Conservation (phyloP, 2,113 vertebrate species). For the Steatornis caripensis region DNA sequence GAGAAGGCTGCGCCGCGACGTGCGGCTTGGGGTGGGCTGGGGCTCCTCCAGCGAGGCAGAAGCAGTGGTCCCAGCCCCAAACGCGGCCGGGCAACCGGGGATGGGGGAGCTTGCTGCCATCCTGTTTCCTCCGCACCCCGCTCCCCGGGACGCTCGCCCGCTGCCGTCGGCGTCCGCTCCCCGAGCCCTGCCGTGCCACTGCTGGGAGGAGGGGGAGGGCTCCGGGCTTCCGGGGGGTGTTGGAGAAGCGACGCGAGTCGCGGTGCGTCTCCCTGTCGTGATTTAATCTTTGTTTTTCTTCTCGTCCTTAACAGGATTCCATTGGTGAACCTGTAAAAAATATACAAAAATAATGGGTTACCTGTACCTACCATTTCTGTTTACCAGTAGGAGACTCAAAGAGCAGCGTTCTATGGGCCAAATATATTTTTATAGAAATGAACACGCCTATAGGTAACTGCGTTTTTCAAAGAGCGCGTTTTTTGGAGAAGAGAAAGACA, state of each 20-base stretch:
- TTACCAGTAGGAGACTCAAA: slow-evolving; percentile 80
- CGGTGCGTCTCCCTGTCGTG: rapidly evolving
- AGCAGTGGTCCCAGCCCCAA: background rate
- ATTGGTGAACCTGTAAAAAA: slow-evolving; percentile 87
- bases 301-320: slow-evolving; percentile 82
- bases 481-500: slow-evolving; percentile 45
- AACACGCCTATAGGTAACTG: slow-evolving; percentile 74
- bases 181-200: background rate
- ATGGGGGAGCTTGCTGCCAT: background rate
- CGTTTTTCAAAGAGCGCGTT: slow-evolving; percentile 44
- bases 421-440: slow-evolving; percentile 98
- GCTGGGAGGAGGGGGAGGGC: background rate
- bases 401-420: slow-evolving; percentile 86
- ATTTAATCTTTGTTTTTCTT: slow-evolving; percentile 44
- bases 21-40: background rate
- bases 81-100: rapidly evolving
- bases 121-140: background rate
- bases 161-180: background rate
- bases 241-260: rapidly evolving
- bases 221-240: background rate
- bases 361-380: slow-evolving; percentile 80
- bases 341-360: slow-evolving; percentile 69
- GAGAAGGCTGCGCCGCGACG: background rate
- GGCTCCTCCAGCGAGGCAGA: background rate
- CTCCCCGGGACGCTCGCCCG: background rate